Conservation (phyloP, 2,113 vertebrate species). For the Pseudolaguvia tuberculata region DNA sequence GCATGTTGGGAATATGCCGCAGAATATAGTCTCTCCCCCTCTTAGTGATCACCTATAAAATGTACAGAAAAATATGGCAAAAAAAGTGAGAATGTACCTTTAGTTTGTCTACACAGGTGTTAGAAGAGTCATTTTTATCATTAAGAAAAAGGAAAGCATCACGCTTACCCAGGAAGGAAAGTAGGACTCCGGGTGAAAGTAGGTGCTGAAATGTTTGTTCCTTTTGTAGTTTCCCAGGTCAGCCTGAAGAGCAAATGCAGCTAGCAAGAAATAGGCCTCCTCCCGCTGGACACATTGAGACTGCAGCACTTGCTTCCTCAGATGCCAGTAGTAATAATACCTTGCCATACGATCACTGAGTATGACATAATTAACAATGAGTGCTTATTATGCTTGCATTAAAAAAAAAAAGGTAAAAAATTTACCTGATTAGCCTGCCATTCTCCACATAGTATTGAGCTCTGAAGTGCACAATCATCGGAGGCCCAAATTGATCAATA, state of each 20-base stretch:
- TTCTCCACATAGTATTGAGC: conserved; percentile 99
- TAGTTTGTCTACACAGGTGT: background rate
- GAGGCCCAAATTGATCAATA: conserved; percentile 96
- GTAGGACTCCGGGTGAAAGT: conserved; percentile 95
- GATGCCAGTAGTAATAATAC: conserved; percentile 98
- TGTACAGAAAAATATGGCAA: background rate
- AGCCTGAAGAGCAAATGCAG: conserved; percentile 92
- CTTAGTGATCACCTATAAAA: conserved; percentile 85
- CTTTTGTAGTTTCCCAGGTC: conserved; percentile 96
- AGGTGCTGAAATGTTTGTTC: conserved; percentile 92
- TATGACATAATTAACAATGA: background rate
- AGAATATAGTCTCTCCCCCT: conserved; percentile 94
- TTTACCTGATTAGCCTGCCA: conserved; percentile 86
- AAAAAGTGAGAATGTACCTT: background rate
- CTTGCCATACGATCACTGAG: conserved; percentile 85
- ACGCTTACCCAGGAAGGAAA: conserved; percentile 90
- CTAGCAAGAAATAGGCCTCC: conserved; percentile 96
- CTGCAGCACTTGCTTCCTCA: conserved; percentile 91
- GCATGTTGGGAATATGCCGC: conserved; percentile 96
- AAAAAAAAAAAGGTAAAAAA: background rate
- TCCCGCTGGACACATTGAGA: conserved; percentile 89
- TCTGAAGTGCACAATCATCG: conserved; percentile 97
- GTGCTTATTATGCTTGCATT: too few species aligned
- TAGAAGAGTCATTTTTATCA: background rate
- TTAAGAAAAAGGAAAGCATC: background rate